Evolutionary conservation across 1,140 invertebrate genomes (phyloP).

Genomic region (Orchestia grillus): DNA sequence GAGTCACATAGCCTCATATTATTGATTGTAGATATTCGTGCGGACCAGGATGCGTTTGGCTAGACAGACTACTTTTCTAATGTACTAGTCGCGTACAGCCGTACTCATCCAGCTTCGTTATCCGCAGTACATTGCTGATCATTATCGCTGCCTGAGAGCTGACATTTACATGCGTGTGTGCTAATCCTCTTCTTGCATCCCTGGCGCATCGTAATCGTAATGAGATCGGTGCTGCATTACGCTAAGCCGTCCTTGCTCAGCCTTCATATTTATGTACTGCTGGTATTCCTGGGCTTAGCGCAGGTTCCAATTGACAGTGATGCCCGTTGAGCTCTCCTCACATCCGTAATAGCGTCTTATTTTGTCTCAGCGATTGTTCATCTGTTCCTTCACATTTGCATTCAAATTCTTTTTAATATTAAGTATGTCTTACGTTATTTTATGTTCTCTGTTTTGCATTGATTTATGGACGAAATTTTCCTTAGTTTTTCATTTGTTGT

Average conservation of each 20-base stretch:
- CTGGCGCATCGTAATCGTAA: conserved; percentile 20
- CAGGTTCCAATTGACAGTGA: not conserved
- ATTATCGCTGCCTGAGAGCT: not conserved
- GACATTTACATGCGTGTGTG: not conserved
- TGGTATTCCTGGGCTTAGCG: not conserved
- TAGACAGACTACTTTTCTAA: not conserved
- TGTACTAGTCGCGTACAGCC: not conserved
- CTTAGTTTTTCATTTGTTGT: not conserved
- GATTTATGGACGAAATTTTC: not conserved
- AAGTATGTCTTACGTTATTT: not conserved
- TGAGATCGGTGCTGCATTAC: conserved; percentile 3
- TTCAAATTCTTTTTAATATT: not conserved
- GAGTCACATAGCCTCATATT: not conserved
- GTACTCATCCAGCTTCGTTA: not conserved
- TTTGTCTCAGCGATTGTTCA: not conserved
- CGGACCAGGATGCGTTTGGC: not conserved
- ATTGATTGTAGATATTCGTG: not conserved
- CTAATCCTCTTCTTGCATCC: not conserved
- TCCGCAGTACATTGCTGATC: not conserved
- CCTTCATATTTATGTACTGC: not conserved
- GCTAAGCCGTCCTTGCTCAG: not conserved
- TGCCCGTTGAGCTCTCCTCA: not conserved
- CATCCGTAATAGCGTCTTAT: not conserved
- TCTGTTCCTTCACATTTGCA: not conserved
- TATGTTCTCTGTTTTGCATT: not conserved